These are phyloP conservation scores for Asteroscopus sphinx DNA, from an alignment of 2,888 invertebrate species.

Conservation along the genomic window DNA sequence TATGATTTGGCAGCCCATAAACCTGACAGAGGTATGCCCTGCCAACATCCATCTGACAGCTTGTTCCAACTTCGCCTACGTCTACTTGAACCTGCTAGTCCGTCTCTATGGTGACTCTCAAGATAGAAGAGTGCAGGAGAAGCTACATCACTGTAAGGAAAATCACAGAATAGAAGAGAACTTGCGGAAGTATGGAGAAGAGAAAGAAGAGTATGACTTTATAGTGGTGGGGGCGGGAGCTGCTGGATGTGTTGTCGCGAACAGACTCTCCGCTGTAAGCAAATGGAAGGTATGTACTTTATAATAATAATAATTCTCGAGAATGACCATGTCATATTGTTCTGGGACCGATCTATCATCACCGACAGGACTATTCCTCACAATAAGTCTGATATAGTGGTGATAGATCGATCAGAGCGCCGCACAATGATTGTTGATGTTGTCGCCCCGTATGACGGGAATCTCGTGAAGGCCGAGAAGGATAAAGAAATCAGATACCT, in stretches of 20 bases:
- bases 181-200: constrained; percentile 17
- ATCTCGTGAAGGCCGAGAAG: no score
- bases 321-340: no score
- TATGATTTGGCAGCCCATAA: constrained; percentile 67
- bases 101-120: constrained; percentile 69
- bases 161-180: constrained; percentile 46
- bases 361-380: no score
- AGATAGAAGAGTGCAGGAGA: constrained; percentile 54
- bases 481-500: no score
- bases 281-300: constrained; percentile 68
- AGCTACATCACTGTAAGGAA: constrained; percentile 49
- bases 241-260: constrained; percentile 77
- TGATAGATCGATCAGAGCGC: no score
- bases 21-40: constrained; percentile 64
- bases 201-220: constrained; percentile 71
- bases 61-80: constrained; percentile 69
- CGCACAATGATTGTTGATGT: no score
- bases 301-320: no score
- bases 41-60: constrained; percentile 64
- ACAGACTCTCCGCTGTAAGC: constrained; percentile 67
- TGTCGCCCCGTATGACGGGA: no score
- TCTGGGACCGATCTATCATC: no score
- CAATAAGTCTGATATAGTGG: no score
- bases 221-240: constrained; percentile 79
- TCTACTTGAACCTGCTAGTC: constrained; percentile 71